phyloP scores from a whole-genome alignment of 2,113 vertebrate species.

The Crotalus viridis region DNA sequence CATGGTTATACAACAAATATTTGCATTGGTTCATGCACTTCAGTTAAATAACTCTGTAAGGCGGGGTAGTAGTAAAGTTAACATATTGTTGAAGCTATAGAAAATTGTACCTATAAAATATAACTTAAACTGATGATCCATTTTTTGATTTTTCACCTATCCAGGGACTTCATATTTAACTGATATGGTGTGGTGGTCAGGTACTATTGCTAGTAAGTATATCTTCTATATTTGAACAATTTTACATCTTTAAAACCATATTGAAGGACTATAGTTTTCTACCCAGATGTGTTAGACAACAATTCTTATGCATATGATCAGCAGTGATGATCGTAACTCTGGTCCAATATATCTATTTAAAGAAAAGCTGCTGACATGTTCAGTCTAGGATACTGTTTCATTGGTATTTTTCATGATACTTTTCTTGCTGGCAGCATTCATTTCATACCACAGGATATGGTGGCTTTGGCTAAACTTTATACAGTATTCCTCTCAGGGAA shows the following conservation, averaged over 20 bases:
- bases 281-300: not conserved
- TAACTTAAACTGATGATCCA: not conserved
- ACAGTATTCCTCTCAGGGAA: not conserved
- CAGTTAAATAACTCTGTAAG: not conserved
- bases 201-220: constrained; percentile 91
- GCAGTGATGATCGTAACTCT: not conserved
- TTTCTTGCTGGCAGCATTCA: not conserved
- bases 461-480: not conserved
- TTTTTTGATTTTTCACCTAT: constrained; percentile 44
- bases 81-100: not conserved
- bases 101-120: not conserved
- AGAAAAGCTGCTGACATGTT: not conserved
- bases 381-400: not conserved
- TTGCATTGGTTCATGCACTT: not conserved
- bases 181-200: constrained; percentile 93
- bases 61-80: not conserved
- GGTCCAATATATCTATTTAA: not conserved
- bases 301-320: not conserved
- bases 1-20: not conserved
- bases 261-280: not conserved
- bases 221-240: not conserved
- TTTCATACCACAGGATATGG: not conserved
- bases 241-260: not conserved
- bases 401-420: not conserved
- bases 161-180: constrained; percentile 86